Evolutionary conservation across 2,797 vertebrate genomes (phyloP).

Genomic region (Brachymystax lenok): DNA sequence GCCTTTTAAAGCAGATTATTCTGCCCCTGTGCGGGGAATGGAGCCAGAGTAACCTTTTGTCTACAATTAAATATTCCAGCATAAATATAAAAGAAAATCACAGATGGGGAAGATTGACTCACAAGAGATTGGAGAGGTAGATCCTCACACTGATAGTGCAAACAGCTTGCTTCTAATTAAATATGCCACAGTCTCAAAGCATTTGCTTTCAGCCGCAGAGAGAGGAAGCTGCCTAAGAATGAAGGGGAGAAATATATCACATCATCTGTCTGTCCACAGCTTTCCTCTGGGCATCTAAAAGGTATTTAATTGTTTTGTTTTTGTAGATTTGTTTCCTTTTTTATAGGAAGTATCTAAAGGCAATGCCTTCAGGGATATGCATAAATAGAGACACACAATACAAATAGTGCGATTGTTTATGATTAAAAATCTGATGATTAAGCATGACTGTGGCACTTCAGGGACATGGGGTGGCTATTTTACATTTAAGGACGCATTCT

Average conservation of each 20-base stretch:
- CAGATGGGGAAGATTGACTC: conserved; percentile 99
- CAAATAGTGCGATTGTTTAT: conserved; percentile 77
- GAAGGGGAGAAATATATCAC: conserved; percentile 93
- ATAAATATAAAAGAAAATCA: conserved; percentile 99
- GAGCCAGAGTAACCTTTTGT: conserved; percentile 99
- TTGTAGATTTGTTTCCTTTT: conserved; percentile 82
- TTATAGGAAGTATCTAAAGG: conserved; percentile 78
- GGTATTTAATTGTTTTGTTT: conserved; percentile 92
- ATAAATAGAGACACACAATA: conserved; percentile 69
- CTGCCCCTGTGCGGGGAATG: conserved; percentile 99
- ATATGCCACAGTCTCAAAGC: conserved; percentile 98
- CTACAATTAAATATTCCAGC: conserved; percentile 99
- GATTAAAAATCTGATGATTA: conserved; percentile 72
- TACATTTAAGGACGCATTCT: conserved; percentile 37
- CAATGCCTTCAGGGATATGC: conserved; percentile 88
- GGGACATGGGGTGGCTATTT: conserved; percentile 53
- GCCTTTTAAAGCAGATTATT: conserved; percentile 99
- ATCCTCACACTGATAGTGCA: conserved; percentile 98
- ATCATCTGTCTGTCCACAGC: conserved; percentile 96
- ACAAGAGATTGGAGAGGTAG: conserved; percentile 99
- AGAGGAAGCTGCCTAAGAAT: conserved; percentile 96
- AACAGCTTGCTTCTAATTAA: conserved; percentile 99
- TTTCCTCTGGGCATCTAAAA: conserved; percentile 97
- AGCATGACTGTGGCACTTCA: conserved; percentile 64
- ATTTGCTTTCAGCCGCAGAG: conserved; percentile 97